A percentile compares a stretch with the other conserved stretches of the same genome.
These are phyloP conservation scores for Betta splendens DNA, from an alignment of 2,797 vertebrate species.

Conservation along the genomic window DNA sequence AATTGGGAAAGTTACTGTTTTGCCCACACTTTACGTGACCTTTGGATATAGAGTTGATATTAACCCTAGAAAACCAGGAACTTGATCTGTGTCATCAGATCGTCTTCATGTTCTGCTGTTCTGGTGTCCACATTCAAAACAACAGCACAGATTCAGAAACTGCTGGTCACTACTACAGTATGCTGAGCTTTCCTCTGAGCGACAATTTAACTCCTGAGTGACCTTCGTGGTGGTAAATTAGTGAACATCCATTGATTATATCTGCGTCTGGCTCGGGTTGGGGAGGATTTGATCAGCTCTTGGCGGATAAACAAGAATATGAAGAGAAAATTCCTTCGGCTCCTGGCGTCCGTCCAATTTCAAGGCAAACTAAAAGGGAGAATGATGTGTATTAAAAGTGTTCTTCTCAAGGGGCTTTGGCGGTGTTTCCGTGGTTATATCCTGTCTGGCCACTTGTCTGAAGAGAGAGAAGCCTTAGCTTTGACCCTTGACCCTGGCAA, in stretches of 20 bases:
- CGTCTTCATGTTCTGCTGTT: slow-evolving; percentile 48
- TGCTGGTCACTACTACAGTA: no score
- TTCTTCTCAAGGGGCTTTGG: slow-evolving; percentile 69
- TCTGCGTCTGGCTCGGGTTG: slow-evolving; percentile 53
- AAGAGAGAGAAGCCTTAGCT: slow-evolving; percentile 72
- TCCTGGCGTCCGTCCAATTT: slow-evolving; percentile 56
- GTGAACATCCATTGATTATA: not conserved
- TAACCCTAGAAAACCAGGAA: no score
- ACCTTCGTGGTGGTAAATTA: slow-evolving; percentile 17
- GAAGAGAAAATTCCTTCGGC: slow-evolving; percentile 57
- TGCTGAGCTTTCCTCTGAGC: slow-evolving; percentile 24
- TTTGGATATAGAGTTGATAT: slow-evolving; percentile 41
- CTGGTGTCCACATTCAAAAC: slow-evolving; percentile 33
- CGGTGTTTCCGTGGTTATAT: slow-evolving; percentile 73
- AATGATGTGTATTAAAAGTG: slow-evolving; percentile 57
- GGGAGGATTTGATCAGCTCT: slow-evolving; percentile 52
- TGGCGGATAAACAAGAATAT: slow-evolving; percentile 73
- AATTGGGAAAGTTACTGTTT: slow-evolving; percentile 49
- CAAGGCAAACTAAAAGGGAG: slow-evolving; percentile 58
- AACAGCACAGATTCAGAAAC: no score
- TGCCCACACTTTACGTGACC: slow-evolving; percentile 13
- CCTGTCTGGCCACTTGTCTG: slow-evolving; percentile 79
- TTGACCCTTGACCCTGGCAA: slow-evolving; percentile 73
- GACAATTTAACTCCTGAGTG: not conserved
- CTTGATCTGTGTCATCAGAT: slow-evolving; percentile 49